phyloP scores from a whole-genome alignment of 2,113 vertebrate species.

The Micronycteris hirsuta region DNA sequence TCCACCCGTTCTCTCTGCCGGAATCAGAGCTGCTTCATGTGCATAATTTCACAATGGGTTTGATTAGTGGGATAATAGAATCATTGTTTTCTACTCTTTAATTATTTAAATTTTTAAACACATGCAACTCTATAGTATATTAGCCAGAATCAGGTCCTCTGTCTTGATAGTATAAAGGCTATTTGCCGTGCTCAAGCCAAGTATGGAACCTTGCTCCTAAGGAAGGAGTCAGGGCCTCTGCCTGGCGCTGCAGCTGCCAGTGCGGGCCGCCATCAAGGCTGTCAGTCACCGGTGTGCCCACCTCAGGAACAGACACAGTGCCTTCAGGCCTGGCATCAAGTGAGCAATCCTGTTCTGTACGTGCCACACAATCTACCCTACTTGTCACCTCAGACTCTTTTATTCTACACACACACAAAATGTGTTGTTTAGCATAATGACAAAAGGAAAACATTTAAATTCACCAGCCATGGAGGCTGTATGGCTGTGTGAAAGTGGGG shows the following conservation, averaged over 20 bases:
- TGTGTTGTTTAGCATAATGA: not conserved
- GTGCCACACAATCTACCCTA: not conserved
- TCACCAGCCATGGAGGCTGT: not conserved
- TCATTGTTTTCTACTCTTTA: not conserved
- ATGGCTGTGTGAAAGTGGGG: not conserved
- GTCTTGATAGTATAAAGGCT: not conserved
- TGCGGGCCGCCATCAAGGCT: fast-evolving
- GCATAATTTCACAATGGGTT: not conserved
- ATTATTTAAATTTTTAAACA: conserved; percentile 7
- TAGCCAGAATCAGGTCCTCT: not conserved
- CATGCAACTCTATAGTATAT: not conserved
- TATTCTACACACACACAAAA: not conserved
- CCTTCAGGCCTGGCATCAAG: not conserved
- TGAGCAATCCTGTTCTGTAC: not conserved
- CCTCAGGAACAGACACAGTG: not conserved
- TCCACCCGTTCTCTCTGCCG: not conserved
- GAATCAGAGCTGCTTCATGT: not conserved
- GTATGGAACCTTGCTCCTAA: not conserved
- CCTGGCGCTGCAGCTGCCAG: fast-evolving
- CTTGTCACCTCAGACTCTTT: not conserved
- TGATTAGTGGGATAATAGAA: not conserved
- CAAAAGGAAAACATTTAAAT: not conserved
- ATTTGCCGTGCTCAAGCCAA: not conserved
- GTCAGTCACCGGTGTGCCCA: fast-evolving
- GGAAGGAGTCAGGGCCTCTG: not conserved